phyloP scores from a whole-genome alignment of 1,140 invertebrate species.

The Oncopodura yosiiana region DNA sequence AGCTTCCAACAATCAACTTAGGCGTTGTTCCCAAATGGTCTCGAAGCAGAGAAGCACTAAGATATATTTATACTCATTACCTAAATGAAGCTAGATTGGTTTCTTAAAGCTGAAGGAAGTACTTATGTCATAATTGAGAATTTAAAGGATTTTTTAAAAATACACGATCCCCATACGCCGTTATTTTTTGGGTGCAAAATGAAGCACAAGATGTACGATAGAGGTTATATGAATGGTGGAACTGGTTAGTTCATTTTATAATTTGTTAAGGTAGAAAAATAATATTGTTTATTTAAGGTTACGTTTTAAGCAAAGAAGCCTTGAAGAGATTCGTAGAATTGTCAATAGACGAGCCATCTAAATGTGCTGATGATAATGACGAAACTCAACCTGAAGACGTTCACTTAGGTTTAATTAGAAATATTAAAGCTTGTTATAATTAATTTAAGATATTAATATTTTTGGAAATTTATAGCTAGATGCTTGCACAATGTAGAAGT shows the following conservation, averaged over 20 bases:
- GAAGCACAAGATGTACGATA: slow-evolving; percentile 36
- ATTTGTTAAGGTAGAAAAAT: too few species aligned
- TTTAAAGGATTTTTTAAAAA: slow-evolving; percentile 20
- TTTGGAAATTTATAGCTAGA: too few species aligned
- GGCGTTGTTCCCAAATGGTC: too few species aligned
- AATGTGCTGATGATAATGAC: not conserved
- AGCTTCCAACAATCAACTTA: too few species aligned
- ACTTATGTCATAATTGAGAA: slow-evolving; percentile 36
- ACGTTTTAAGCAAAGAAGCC: slow-evolving; percentile 6
- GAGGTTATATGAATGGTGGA: slow-evolving; percentile 37
- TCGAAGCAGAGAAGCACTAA: slow-evolving; percentile 34
- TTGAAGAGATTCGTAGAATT: slow-evolving; percentile 3
- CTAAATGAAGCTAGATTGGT: slow-evolving; percentile 36
- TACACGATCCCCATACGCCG: slow-evolving; percentile 28
- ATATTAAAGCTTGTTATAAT: too few species aligned
- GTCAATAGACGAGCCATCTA: not conserved
- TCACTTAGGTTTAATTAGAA: too few species aligned
- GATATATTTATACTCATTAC: slow-evolving; percentile 32
- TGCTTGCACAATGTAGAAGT: not conserved
- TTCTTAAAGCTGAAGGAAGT: slow-evolving; percentile 36
- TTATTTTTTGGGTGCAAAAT: slow-evolving; percentile 43
- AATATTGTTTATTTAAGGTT: too few species aligned
- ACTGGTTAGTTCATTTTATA: too few species aligned
- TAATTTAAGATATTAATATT: too few species aligned
- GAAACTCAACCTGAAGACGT: too few species aligned